Evolutionary conservation across 2,797 vertebrate species (phyloP).

Genomic region (Sparidentex hasta): DNA sequence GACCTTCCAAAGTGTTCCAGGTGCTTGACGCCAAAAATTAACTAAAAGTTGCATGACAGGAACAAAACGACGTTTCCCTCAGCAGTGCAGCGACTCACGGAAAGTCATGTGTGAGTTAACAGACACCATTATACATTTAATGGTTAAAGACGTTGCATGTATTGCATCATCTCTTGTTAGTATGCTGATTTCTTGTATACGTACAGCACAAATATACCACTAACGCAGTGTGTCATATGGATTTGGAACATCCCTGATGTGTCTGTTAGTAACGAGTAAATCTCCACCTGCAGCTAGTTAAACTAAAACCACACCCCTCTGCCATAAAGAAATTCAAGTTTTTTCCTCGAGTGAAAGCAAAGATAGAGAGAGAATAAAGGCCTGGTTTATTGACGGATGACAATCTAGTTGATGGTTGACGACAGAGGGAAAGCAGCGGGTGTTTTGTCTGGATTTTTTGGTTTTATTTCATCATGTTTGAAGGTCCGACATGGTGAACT

Average conservation of each 20-base stretch:
- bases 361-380: neutral
- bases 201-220: neutral
- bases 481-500: constrained; percentile 59
- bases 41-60: too few relatives aligned
- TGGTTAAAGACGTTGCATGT: too few relatives aligned
- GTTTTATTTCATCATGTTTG: constrained; percentile 51
- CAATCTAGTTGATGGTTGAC: constrained; percentile 63
- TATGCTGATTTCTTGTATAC: neutral
- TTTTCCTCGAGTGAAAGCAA: constrained; percentile 16
- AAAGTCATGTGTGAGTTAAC: too few relatives aligned
- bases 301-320: constrained; percentile 13
- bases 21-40: too few relatives aligned
- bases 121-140: too few relatives aligned
- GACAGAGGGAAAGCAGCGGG: constrained; percentile 29
- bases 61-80: too few relatives aligned
- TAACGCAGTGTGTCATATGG: neutral
- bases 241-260: neutral
- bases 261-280: neutral
- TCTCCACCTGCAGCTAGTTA: constrained; percentile 19
- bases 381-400: constrained; percentile 40
- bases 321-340: constrained; percentile 8
- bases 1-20: too few relatives aligned
- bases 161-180: neutral
- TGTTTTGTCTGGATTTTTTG: constrained; percentile 18
- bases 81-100: too few relatives aligned